Conservation (phyloP, 64 coral and sea anemone species). For the Orbicella faveolata region DNA sequence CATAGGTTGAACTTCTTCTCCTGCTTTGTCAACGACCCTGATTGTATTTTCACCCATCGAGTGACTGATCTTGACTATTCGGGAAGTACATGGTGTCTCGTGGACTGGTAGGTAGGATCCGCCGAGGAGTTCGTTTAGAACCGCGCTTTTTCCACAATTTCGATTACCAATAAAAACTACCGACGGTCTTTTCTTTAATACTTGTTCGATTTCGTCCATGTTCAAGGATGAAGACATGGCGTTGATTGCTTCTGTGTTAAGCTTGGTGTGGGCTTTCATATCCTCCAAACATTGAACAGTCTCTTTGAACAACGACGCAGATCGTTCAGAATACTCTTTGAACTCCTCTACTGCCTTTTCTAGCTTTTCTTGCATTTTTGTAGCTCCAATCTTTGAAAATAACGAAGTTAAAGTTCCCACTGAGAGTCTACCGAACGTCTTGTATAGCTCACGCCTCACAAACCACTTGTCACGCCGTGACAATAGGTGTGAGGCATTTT, state of each 20-base stretch:
- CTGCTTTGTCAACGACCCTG: conserved; percentile 1
- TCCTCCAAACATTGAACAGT: conserved; percentile 23
- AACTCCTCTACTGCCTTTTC: conserved; percentile 1
- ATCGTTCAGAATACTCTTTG: conserved; percentile 13
- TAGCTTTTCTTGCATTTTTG: not conserved
- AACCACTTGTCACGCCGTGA: no score
- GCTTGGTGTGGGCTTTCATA: conserved; percentile 1
- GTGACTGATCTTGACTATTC: conserved; percentile 42
- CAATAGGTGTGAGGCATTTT: no score
- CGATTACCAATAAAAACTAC: conserved; percentile 38
- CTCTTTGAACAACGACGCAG: conserved; percentile 5
- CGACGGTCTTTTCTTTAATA: not conserved
- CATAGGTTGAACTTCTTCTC: not conserved
- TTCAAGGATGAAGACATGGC: not conserved
- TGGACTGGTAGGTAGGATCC: conserved; percentile 11
- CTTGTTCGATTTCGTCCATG: not conserved
- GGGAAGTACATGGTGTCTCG: conserved; percentile 47
- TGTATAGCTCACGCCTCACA: no score
- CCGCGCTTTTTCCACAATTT: conserved; percentile 40
- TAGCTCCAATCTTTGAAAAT: no score
- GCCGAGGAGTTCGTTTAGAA: conserved; percentile 30
- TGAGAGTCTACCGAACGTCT: no score
- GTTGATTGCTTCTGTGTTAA: not conserved
- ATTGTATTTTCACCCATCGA: not conserved
- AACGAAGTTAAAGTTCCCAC: no score